These are phyloP conservation scores for Pristionchus pacificus DNA, from an alignment of 1,140 invertebrate species.

Conservation along the genomic window DNA sequence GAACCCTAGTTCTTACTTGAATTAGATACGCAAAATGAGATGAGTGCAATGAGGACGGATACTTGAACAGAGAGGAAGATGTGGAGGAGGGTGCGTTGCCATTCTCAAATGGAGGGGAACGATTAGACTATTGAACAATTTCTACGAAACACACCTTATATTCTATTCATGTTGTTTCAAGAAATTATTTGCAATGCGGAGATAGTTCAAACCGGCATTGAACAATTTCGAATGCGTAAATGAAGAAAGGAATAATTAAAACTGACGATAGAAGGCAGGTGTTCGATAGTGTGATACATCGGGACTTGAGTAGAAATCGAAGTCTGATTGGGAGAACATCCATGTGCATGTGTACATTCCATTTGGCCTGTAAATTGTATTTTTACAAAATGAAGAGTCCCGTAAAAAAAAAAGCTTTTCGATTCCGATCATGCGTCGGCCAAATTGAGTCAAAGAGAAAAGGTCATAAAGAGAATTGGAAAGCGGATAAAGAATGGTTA, in stretches of 20 bases:
- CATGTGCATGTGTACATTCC: conserved; percentile 40
- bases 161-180: too few relatives aligned
- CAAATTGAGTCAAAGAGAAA: too few relatives aligned
- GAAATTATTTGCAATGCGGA: too few relatives aligned
- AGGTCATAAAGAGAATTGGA: too few relatives aligned
- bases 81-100: conserved; percentile 30
- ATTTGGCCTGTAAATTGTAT: conserved; percentile 26
- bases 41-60: conserved; percentile 19
- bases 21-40: conserved; percentile 22
- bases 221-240: too few relatives aligned
- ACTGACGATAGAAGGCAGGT: conserved; percentile 36
- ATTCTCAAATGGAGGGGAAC: conserved; percentile 15
- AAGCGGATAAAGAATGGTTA: conserved; percentile 6
- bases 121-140: background rate
- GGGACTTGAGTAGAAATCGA: conserved; percentile 30
- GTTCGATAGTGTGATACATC: conserved; percentile 35
- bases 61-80: conserved; percentile 22
- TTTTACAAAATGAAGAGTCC: background rate
- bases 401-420: too few relatives aligned
- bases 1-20: background rate
- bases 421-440: too few relatives aligned
- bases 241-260: too few relatives aligned
- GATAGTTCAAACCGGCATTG: too few relatives aligned
- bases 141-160: too few relatives aligned
- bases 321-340: conserved; percentile 33